Evolutionary conservation across 2,888 invertebrate species (phyloP), one percentile per base, ranked within the genome.

Genomic region (Chrysomela aeneicollis): DNA sequence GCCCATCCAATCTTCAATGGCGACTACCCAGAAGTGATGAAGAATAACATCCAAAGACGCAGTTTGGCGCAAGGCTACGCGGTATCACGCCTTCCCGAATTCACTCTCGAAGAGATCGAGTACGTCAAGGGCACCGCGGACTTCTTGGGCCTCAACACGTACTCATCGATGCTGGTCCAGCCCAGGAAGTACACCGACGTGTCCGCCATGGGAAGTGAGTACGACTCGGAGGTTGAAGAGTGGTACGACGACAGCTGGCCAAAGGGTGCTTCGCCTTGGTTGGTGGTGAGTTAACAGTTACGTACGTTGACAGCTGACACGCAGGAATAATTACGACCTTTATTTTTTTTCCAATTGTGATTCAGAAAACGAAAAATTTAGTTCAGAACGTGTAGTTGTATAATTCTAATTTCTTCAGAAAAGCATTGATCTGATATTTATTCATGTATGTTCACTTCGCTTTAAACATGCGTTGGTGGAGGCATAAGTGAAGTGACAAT

Each of bases 21-120:
- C 0, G 88, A 90, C 78, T 91, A 90, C 77, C 91, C 91, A 0
- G 78, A 83, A 52, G 75, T 87, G 0, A 89, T 91, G 89, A 86
- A 87, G 57, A 80, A 84, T n/a, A 81, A 85, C 2, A 84, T 92
- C n/a, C 85, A 82, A 49, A 81, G 83, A 1, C 84, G 87, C 47
- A 91, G 90, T 64, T 81, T 79, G 53, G 78, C 80, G 12, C 88
- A 90, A 78, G 86, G 87, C 4, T 89, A 85, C 71, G 75, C 81
- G 0, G 81, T 84, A 10, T 89, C 90, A 0, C 85, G 90, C 4
- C 82, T 92, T 2, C 90, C 91, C 0, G 75, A 76, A 60, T 89
- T 91, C 73, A 88, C 87, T 0, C 17, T 73, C 0, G 83, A 87
- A 18, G 90, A 92, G 83, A 82, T 90, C 6, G 76, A 82, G 9